Base-by-base conservation (phyloP, 2,888 invertebrate species). In the Dasysyrphus tricinctus region DNA sequence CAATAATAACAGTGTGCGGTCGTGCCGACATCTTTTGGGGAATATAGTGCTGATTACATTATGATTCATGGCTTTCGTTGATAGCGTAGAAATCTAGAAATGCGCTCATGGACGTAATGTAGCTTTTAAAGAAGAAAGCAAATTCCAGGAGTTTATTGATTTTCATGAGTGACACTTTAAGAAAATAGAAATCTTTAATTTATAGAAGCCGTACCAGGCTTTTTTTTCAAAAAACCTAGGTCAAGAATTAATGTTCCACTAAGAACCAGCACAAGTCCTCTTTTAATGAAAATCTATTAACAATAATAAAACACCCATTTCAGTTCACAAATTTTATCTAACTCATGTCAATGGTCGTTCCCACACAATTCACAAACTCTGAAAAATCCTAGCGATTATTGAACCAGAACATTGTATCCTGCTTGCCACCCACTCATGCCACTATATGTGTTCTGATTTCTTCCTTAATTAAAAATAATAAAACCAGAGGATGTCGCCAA, bases 1-100 rank as follows among this genome's bases (percentile, higher is more conserved):
- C 78, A 82, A 82, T 86, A 86, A 86, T 86, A 75, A 86, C 82
- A 86, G 86, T 82, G 86, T 86, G 76, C 79, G 75, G 65, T 73
- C 78, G 70, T 75, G 78, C 86, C 82, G 78, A 82, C 76, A 74
- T 56, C 54, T 70, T 78, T 81, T 74, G 63, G 57, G 59, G 47
- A 57, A 77, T 75, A 75, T 75, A 24, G 24, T 49, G 67, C 69
- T 82, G 75, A 86, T 86, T 82, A 74, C 75, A 49, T 79, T 75
- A 79, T 86, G 81, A 82, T 67, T 82, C 74, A 86, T 75, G 82
- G 59, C 34, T 49, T 67, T 86, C 24, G 77, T 74, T 67, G 49
- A 37, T 67, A 14, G 19, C 19, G 34, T 65, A 14, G 14, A 54
- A 14, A 77, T 29, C 47, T 32, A 29, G 29, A 14, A 70, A 44